A percentile compares a stretch with the other conserved stretches of the same genome.
Conservation (phyloP, 2,113 vertebrate genomes). For the Acanthochromis polyacanthus region DNA sequence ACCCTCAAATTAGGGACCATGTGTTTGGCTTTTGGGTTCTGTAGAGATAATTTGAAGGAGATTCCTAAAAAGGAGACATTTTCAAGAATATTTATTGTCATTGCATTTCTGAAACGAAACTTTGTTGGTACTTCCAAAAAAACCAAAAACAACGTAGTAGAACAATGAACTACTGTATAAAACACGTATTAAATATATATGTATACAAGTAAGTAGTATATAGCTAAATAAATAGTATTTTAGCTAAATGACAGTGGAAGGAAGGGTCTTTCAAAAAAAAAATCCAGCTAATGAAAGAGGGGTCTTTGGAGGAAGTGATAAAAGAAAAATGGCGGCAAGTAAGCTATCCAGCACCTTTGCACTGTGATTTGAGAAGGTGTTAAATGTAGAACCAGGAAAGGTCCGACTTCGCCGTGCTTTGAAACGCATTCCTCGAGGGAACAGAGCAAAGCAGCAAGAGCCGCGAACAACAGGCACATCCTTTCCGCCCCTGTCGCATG, state of each 20-base stretch:
- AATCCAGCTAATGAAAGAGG: constrained; percentile 37
- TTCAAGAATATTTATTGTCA: not conserved
- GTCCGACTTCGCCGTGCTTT: constrained; percentile 71
- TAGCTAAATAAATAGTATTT: too few species aligned
- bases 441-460: constrained; percentile 52
- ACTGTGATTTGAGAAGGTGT: constrained; percentile 64
- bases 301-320: constrained; percentile 47
- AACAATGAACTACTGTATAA: too few species aligned
- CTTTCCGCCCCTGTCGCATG: constrained; percentile 54
- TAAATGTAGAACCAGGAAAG: constrained; percentile 73
- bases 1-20: constrained; percentile 1
- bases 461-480: constrained; percentile 75
- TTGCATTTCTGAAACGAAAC: too few species aligned
- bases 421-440: constrained; percentile 68
- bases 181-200: too few species aligned
- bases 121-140: too few species aligned
- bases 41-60: constrained; percentile 16
- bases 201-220: too few species aligned
- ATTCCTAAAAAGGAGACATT: constrained; percentile 23
- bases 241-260: constrained; percentile 38
- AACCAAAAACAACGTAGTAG: too few species aligned
- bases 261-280: constrained; percentile 20
- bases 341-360: constrained; percentile 48
- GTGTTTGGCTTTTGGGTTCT: not conserved
- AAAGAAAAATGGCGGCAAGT: constrained; percentile 48